Base-by-base conservation (phyloP, 2,888 invertebrate species). In the Carcina quercana region DNA sequence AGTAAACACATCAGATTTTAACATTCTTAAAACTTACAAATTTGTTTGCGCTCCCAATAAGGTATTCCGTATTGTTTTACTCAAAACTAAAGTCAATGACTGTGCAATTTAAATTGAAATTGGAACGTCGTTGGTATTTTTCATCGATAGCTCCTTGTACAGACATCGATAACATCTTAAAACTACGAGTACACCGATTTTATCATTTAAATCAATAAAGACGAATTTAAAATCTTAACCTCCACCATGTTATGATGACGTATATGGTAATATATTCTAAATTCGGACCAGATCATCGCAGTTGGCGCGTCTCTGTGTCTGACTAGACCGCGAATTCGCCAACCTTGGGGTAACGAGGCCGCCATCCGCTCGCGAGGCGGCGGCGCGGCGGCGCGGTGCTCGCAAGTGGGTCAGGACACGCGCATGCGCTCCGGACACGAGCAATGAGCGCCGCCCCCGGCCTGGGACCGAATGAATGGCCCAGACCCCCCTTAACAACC, bases 371-470 rank as follows among this genome's bases (percentile, higher is more conserved):
- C 47, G 48, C 35, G 30, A 34, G 38, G 35, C 59, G 59, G 50
- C 55, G 47, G 53, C 57, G 43, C 50, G 50, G 41, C 25, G 32
- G 52, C 51, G 53, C 43, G 50, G 49, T 53, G 54, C 52, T 60
- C 61, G 42, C 76, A 78, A 75, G 59, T 80, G 73, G 79, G 80
- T 80, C 82, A 79, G 68, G 56, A 69, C 66, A 64, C 72, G 72
- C 78, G 79, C 78, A 75, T 71, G 82, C 80, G 70, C 61, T 69
- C 74, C 75, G 76, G 78, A 79, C 72, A 62, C 67, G 50, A 49
- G 69, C 79, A 82, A 79, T 80, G 74, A 78, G 71, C 71, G 56
- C 73, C 75, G 74, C 76, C 80, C 79, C 73, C 74, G 64, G 64
- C 64, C 69, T 59, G 63, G 65, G 61, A 59, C 57, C 56, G 54